phyloP scores from a whole-genome alignment of 2,888 invertebrate species.

The Germaria angustata region DNA sequence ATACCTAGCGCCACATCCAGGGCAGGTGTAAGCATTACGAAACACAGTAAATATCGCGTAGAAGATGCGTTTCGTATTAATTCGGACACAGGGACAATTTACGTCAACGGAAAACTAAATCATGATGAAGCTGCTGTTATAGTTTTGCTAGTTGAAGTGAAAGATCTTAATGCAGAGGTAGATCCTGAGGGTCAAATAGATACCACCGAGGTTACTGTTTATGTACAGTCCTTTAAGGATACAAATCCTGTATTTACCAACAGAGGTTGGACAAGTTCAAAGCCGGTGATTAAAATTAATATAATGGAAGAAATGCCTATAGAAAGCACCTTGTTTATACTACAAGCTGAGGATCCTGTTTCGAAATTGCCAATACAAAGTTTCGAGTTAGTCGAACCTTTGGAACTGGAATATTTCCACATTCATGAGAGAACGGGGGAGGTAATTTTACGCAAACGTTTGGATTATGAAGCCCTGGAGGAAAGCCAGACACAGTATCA shows the following conservation, averaged over 20 bases:
- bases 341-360: constrained; percentile 87
- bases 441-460: constrained; percentile 85
- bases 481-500: constrained; percentile 75
- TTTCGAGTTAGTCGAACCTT: constrained; percentile 82
- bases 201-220: constrained; percentile 86
- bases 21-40: constrained; percentile 85
- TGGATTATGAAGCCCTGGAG: constrained; percentile 89
- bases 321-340: constrained; percentile 85
- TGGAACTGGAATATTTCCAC: constrained; percentile 81
- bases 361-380: constrained; percentile 84
- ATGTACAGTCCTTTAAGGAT: constrained; percentile 88
- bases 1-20: constrained; percentile 87
- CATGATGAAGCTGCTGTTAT: constrained; percentile 88
- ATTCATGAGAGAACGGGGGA: constrained; percentile 86
- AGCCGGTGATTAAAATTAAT: constrained; percentile 84
- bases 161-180: constrained; percentile 86
- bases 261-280: constrained; percentile 86
- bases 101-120: constrained; percentile 84
- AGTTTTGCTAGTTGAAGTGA: constrained; percentile 86
- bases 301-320: constrained; percentile 89
- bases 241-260: constrained; percentile 88
- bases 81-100: constrained; percentile 85
- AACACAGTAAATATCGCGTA: constrained; percentile 83
- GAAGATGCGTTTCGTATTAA: constrained; percentile 86
- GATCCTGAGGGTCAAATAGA: constrained; percentile 84